phyloP scores from a whole-genome alignment of 2,113 vertebrate species.

The Colinus virginianus region DNA sequence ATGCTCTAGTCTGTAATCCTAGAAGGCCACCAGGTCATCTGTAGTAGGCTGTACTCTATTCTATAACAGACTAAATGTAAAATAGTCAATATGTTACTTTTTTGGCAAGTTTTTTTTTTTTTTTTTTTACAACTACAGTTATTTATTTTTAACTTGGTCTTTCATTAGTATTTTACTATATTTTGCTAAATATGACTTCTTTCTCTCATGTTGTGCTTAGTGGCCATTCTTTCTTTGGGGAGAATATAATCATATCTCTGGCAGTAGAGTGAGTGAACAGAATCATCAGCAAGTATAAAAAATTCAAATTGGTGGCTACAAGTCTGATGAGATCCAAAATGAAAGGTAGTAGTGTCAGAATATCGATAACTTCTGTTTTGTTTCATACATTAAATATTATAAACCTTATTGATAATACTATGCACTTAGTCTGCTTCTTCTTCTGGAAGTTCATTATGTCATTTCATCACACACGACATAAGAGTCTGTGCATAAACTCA shows the following conservation, averaged over 20 bases:
- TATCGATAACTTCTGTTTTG: not conserved
- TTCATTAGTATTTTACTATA: not conserved
- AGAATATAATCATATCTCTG: not conserved
- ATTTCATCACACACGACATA: not conserved
- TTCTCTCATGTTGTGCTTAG: not conserved
- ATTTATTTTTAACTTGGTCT: not conserved
- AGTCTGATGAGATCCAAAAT: not conserved
- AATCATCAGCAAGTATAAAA: not conserved
- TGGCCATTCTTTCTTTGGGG: not conserved
- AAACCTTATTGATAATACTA: not conserved
- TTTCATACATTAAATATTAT: not conserved
- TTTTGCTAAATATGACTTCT: not conserved
- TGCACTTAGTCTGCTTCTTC: not conserved
- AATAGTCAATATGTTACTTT: not conserved
- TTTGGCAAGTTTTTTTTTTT: not conserved
- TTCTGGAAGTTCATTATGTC: not conserved
- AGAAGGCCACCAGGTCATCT: constrained; percentile 45
- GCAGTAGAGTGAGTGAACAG: not conserved
- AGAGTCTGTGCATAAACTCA: not conserved
- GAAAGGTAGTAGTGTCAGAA: not conserved
- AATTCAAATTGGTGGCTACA: not conserved
- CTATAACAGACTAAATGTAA: not conserved
- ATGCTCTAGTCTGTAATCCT: constrained; percentile 36
- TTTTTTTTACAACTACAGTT: not conserved
- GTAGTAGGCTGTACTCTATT: constrained; percentile 18